These are phyloP conservation scores for Octodon degus DNA, from an alignment of 2,113 vertebrate species.

Conservation along the genomic window DNA sequence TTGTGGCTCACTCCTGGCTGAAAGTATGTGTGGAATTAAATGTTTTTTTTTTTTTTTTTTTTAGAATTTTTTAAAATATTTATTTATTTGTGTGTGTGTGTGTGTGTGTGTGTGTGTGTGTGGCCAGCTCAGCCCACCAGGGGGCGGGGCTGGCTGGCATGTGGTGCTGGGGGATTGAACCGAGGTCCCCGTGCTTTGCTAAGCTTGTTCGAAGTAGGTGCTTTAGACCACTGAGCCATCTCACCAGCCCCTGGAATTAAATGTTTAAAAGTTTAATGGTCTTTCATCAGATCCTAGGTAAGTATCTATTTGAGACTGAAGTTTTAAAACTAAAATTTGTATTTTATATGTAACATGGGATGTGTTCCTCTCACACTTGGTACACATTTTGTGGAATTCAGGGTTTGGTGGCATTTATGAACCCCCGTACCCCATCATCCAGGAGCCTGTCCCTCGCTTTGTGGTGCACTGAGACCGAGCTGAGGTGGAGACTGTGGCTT, in stretches of 20 bases:
- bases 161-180: too few species aligned
- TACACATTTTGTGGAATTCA: not conserved
- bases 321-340: slow-evolving; percentile 36
- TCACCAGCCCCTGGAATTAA: too few species aligned
- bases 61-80: too few species aligned
- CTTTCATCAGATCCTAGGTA: slow-evolving; percentile 7
- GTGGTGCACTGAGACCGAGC: not conserved
- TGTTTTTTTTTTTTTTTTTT: too few species aligned
- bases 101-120: too few species aligned
- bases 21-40: not conserved
- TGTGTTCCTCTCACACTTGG: not conserved
- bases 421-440: not conserved
- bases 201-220: too few species aligned
- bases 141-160: too few species aligned
- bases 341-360: not conserved
- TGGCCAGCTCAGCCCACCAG: too few species aligned
- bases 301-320: not conserved
- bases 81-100: too few species aligned
- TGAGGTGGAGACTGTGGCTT: not conserved
- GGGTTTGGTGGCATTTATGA: not conserved
- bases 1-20: not conserved
- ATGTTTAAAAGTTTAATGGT: not conserved
- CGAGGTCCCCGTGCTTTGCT: too few species aligned
- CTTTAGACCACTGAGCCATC: too few species aligned
- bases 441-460: not conserved